phyloP scores from a whole-genome alignment of 2,888 invertebrate species.

The Archaeoteleia sp. region DNA sequence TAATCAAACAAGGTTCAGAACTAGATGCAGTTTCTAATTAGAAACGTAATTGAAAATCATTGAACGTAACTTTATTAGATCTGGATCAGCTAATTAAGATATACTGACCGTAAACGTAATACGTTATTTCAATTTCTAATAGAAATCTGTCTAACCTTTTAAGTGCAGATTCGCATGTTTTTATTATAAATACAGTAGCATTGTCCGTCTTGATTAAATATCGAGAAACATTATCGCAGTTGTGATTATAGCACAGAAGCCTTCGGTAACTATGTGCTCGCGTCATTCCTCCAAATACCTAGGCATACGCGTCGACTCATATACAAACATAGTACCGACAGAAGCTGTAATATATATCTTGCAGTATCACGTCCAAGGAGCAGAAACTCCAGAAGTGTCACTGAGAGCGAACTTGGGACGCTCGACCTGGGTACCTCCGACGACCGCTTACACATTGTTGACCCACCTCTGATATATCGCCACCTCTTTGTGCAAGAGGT shows the following conservation, averaged over 20 bases:
- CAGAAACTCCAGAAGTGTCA: slow-evolving; percentile 72
- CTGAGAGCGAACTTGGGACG: slow-evolving; percentile 68
- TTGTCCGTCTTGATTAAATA: slow-evolving; percentile 7
- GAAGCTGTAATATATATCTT: slow-evolving; percentile 65
- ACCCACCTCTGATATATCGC: slow-evolving; percentile 70
- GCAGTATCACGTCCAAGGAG: slow-evolving; percentile 62
- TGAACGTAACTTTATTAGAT: too few relatives aligned
- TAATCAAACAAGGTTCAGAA: too few relatives aligned
- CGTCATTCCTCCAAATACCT: slow-evolving; percentile 45
- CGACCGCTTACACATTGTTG: slow-evolving; percentile 71
- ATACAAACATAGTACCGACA: slow-evolving; percentile 40
- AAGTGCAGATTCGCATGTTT: too few relatives aligned
- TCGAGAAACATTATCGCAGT: slow-evolving; percentile 47
- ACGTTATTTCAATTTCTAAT: too few relatives aligned
- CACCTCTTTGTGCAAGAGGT: slow-evolving; percentile 62
- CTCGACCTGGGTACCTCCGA: slow-evolving; percentile 62
- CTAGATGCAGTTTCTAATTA: too few relatives aligned
- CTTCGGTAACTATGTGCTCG: slow-evolving; percentile 58
- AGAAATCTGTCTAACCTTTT: too few relatives aligned
- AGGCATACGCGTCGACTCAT: slow-evolving; percentile 14
- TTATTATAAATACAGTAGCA: too few relatives aligned
- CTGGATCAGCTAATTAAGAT: too few relatives aligned
- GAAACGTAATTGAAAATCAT: too few relatives aligned
- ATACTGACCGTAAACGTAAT: too few relatives aligned
- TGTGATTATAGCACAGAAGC: slow-evolving; percentile 62